Conservation (phyloP, 2,888 invertebrate species). For the Sarcophaga rosellei region DNA sequence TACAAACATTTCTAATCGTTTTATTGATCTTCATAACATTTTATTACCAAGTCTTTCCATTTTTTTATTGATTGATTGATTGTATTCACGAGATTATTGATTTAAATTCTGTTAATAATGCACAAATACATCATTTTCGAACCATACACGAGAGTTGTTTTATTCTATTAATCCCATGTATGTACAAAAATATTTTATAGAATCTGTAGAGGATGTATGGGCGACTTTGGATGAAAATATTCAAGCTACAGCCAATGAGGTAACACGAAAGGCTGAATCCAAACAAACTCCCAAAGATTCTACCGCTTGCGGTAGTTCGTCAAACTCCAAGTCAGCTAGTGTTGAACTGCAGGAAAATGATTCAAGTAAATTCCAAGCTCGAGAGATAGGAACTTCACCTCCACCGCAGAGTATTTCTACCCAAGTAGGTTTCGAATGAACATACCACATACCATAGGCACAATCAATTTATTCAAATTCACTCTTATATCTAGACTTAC, state of each 20-base stretch:
- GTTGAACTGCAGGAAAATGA: constrained; percentile 76
- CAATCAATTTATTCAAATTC: constrained; percentile 44
- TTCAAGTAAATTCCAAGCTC: constrained; percentile 65
- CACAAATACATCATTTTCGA: constrained; percentile 50
- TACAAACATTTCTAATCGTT: background rate
- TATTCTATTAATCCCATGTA: constrained; percentile 28
- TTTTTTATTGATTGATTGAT: background rate
- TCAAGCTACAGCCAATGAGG: constrained; percentile 77
- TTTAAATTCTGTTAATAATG: constrained; percentile 23
- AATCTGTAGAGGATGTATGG: constrained; percentile 80
- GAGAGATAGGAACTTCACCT: constrained; percentile 91
- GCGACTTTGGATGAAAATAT: constrained; percentile 80
- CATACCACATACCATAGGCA: background rate
- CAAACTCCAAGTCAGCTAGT: constrained; percentile 81
- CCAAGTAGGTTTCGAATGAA: constrained; percentile 83
- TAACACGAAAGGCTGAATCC: constrained; percentile 71
- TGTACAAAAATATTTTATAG: constrained; percentile 70
- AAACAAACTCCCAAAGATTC: constrained; percentile 80
- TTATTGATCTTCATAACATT: constrained; percentile 46
- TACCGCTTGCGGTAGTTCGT: constrained; percentile 85
- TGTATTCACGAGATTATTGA: constrained; percentile 21
- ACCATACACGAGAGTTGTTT: constrained; percentile 64
- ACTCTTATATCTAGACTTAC: constrained; percentile 82
- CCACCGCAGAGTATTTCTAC: constrained; percentile 94
- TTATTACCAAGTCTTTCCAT: constrained; percentile 9